Base-by-base conservation (phyloP, 2,797 vertebrate species). In the Anguilla anguilla region DNA sequence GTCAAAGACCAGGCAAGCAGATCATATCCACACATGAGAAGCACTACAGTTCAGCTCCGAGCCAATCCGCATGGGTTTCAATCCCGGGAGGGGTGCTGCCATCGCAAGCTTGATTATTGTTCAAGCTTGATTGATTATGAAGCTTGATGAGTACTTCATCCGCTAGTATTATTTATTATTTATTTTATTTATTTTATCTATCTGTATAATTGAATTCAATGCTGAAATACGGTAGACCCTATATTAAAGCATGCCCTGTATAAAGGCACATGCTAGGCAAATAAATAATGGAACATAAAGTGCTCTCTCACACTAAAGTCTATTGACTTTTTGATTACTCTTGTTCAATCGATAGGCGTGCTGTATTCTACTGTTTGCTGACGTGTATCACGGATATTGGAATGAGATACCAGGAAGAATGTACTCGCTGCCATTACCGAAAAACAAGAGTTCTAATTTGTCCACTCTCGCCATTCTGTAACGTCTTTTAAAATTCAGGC, bases 381-480 rank as follows among this genome's bases (percentile, higher is more conserved):
- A 79, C 13, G 79, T 82, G 74, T 46, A 79, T 79, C 74, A 79
- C 35, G 74, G 74, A 43, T 79, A 79, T 79, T 79, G 79, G 79
- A 82, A 49, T 82, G 79, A 82, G 79, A 51, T 51, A 82, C 19
- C 43, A 82, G 79, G 79, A 82, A 82, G 79, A 82, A 25, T 51
- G 46, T 49, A 82, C 7, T 51, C 19, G 9, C 25, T 49, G 43
- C 43, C 79, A 51, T 82, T 51, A 82, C 43, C 9, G 28, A 43
- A 81, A 82, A 46, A 81, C 39, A 6, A 51, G 39, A 77, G 74
- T 46, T 51, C 22, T n/a, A 82, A 51, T 51, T n/a, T 51, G 22
- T 82, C 46, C 46, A n/a, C 79, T n/a, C 39, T n/a, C 6, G 0
- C 79, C 10, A 22, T 49, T 82, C 46, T 82, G 19, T n/a, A 7